Percentiles rank a stretch among this genome's conserved stretches.
These are phyloP conservation scores for Gallinago jamesoni DNA, from an alignment of 2,113 vertebrate species.

Conservation along the genomic window DNA sequence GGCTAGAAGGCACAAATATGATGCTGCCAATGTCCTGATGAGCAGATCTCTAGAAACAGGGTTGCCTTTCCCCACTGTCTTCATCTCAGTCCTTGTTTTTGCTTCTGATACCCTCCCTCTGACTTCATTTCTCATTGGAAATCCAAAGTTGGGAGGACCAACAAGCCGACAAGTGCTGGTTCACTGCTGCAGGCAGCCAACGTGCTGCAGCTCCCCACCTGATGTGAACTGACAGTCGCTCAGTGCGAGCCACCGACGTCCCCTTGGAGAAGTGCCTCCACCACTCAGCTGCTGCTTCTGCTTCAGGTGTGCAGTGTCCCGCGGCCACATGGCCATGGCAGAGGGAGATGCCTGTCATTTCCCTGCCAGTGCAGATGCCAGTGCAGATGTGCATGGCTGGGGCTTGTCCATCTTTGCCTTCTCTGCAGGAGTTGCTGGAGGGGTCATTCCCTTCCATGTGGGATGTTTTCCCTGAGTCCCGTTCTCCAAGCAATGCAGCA, in stretches of 20 bases:
- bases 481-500: not conserved
- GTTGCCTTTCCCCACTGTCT: not conserved
- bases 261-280: not conserved
- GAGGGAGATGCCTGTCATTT: not conserved
- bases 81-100: not conserved
- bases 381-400: not conserved
- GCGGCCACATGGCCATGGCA: fast-evolving
- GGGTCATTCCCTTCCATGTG: not conserved
- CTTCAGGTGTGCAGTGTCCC: not conserved
- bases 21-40: not conserved
- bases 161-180: too few relatives aligned
- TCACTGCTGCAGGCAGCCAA: not conserved
- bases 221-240: fast-evolving
- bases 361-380: fast-evolving
- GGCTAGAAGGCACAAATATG: not conserved
- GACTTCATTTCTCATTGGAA: not conserved
- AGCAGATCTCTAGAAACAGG: not conserved
- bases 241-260: not conserved
- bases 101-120: not conserved
- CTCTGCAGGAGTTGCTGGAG: not conserved
- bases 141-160: not conserved
- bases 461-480: not conserved
- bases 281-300: not conserved
- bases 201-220: fast-evolving
- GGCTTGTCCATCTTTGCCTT: not conserved